Evolutionary conservation across 2,888 invertebrate genomes (phyloP), one percentile per base, ranked within the genome.

Genomic region (Synanthedon andrenaeformis): DNA sequence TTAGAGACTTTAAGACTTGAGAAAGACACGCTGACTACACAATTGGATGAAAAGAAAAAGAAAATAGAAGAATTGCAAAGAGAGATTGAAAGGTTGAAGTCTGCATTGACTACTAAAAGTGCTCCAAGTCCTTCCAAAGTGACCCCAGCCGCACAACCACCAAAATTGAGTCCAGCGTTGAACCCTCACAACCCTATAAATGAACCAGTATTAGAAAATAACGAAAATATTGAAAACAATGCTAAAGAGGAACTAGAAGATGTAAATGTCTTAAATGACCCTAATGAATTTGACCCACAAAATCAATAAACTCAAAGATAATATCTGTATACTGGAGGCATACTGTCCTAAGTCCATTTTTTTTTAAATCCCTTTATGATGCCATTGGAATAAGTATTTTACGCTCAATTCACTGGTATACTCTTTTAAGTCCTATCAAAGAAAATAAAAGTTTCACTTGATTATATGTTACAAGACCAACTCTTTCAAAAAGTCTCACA

Each of bases 181-280:
- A 83, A 78, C 60, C 69, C 68, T 8, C 71, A 78, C 42, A 74
- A 79, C 55, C 77, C 76, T 19, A 65, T 82, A 0, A 77, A 83
- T 58, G 86, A 86, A 52, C 85, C 79, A 42, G 78, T 74, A 2
- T 58, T 84, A 51, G 86, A 87, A 53, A 49, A 13, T 13, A 23
- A 23, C 1, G 23, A 23, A 23, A 35, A 35, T 35, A 35, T 35
- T 35, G 50, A 50, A 17, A 83, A 85, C 67, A 76, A 84, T 75
- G 88, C 88, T 35, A 85, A 85, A 58, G 88, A 88, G 63, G 88
- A 87, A 56, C 70, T 86, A n/a, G 88, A 88, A 57, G 88, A 88
- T 54, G 67, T 71, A 1, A 84, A 85, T 71, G 74, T 66, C 11
- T 56, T 81, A 14, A 83, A 80, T 67, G 84, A 84, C 58, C 79